Conservation (phyloP, 2,888 invertebrate genomes). For the Gastracanthus pulcherrimus region DNA sequence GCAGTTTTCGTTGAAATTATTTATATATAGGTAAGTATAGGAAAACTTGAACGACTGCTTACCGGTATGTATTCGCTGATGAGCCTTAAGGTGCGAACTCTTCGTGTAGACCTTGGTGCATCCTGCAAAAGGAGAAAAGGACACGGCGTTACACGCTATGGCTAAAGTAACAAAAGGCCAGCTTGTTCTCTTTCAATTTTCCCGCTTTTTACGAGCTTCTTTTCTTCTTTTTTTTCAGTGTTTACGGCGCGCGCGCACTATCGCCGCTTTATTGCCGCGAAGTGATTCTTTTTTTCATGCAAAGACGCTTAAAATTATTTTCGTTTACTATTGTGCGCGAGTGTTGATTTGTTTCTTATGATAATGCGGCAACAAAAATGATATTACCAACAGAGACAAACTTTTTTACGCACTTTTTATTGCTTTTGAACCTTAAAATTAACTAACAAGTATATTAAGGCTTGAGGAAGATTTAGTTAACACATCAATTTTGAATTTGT, state of each 20-base stretch:
- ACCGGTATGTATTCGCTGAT: constrained; percentile 99
- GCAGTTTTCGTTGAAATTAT: background rate
- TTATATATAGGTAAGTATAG: background rate
- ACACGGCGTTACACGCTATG: background rate
- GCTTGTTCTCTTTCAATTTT: constrained; percentile 17
- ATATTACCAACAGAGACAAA: too few species aligned
- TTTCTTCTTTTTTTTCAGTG: background rate
- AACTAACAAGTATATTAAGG: too few species aligned
- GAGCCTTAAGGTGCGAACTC: constrained; percentile 98
- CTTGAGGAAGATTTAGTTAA: too few species aligned
- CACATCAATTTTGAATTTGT: too few species aligned
- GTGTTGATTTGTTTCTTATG: constrained; percentile 8
- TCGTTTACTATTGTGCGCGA: background rate
- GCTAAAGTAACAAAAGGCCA: constrained; percentile 16
- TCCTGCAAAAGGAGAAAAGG: constrained; percentile 82
- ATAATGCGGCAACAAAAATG: constrained; percentile 6
- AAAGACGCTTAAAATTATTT: background rate
- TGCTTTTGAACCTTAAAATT: too few species aligned
- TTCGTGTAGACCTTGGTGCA: constrained; percentile 98
- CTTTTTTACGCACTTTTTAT: too few species aligned
- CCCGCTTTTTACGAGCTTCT: constrained; percentile 1
- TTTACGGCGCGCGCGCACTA: background rate
- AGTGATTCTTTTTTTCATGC: background rate
- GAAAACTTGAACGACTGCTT: constrained; percentile 69
- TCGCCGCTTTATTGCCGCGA: background rate